These are phyloP conservation scores for Galerucella pusilla DNA, from an alignment of 2,888 invertebrate species.

Conservation along the genomic window DNA sequence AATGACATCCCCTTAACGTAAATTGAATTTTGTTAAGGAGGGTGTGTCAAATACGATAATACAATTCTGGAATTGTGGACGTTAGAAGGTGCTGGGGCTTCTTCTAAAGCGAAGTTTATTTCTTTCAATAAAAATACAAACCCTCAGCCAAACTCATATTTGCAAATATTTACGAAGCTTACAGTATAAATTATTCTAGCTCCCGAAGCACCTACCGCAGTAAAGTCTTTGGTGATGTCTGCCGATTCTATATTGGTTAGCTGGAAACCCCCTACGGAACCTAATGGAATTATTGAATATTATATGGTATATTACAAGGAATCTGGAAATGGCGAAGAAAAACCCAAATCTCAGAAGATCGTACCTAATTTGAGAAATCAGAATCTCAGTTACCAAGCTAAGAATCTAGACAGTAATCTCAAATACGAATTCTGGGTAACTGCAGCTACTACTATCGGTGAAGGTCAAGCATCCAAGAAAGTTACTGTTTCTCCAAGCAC, in stretches of 20 bases:
- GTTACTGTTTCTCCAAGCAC: constrained; percentile 86
- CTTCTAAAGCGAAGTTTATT: too few species aligned
- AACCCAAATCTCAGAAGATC: constrained; percentile 80
- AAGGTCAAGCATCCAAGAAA: constrained; percentile 90
- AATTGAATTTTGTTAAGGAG: too few species aligned
- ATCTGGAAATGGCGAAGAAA: constrained; percentile 63
- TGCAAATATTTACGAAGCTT: not conserved
- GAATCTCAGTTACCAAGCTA: constrained; percentile 85
- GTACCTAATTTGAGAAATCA: constrained; percentile 76
- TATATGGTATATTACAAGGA: constrained; percentile 89
- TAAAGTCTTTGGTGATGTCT: constrained; percentile 94
- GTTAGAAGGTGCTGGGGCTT: too few species aligned
- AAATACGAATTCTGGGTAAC: constrained; percentile 96
- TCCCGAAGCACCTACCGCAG: constrained; percentile 92
- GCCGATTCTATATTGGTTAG: constrained; percentile 91
- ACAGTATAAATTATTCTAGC: constrained; percentile 68
- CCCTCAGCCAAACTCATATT: too few species aligned
- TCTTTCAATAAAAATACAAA: too few species aligned
- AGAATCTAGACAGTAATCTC: constrained; percentile 81
- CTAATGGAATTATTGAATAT: constrained; percentile 92
- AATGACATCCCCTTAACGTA: too few species aligned
- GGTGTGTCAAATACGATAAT: too few species aligned
- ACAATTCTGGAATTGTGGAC: too few species aligned
- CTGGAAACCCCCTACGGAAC: constrained; percentile 93
- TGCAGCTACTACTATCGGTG: constrained; percentile 93